Conservation (phyloP, 2,113 vertebrate genomes). For the Cyanoramphus novaezelandiae region DNA sequence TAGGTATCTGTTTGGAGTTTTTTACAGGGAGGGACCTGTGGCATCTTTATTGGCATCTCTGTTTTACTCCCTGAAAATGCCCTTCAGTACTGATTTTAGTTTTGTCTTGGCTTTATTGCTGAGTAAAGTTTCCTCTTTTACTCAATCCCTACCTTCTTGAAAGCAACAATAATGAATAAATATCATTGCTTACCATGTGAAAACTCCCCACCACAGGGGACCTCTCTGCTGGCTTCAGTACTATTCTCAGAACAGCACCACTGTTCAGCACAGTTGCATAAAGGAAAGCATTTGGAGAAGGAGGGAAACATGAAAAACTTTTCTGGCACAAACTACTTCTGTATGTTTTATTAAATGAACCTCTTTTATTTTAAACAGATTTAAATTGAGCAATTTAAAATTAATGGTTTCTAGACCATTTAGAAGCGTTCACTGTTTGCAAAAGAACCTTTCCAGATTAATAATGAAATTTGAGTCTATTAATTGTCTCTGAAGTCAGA, state of each 20-base stretch:
- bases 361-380: neutral
- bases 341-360: neutral
- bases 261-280: neutral
- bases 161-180: neutral
- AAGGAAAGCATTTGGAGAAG: neutral
- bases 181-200: neutral
- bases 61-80: neutral
- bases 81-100: neutral
- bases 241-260: neutral
- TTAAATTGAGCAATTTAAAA: neutral
- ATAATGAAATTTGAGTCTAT: neutral
- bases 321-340: neutral
- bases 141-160: neutral
- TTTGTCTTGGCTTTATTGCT: neutral
- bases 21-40: neutral
- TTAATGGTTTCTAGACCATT: neutral
- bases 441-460: neutral
- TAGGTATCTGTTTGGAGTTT: neutral
- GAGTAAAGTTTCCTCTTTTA: neutral
- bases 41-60: neutral
- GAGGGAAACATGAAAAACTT: neutral
- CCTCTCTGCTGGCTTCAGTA: neutral
- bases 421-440: neutral
- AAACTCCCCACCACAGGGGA: neutral
- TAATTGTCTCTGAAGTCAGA: neutral